Conservation (phyloP, 1,140 invertebrate species). For the Drosophila pachea region DNA sequence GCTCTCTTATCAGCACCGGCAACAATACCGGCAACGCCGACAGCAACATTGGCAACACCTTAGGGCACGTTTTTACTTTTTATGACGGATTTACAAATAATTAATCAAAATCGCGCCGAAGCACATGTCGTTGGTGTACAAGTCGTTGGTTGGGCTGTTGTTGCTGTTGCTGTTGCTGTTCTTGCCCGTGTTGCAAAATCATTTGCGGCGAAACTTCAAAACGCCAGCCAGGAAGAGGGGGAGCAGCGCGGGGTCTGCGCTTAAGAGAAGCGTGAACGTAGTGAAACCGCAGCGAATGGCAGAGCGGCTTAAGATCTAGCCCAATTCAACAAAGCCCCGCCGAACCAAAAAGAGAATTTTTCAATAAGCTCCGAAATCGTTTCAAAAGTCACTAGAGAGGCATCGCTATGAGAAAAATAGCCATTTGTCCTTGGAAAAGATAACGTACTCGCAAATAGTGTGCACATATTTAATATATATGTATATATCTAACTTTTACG, state of each 20-base stretch:
- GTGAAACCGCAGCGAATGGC: slow-evolving; percentile 18
- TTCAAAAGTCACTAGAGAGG: too few species aligned
- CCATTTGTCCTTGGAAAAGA: too few species aligned
- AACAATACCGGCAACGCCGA: slow-evolving; percentile 24
- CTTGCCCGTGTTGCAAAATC: slow-evolving; percentile 53
- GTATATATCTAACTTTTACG: background rate
- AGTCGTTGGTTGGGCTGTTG: too few species aligned
- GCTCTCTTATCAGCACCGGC: slow-evolving; percentile 8
- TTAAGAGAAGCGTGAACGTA: too few species aligned
- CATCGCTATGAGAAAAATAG: too few species aligned
- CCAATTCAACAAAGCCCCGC: too few species aligned
- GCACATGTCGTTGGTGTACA: slow-evolving; percentile 25
- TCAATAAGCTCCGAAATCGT: too few species aligned
- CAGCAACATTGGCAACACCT: slow-evolving; percentile 12
- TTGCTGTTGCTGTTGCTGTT: slow-evolving; percentile 22
- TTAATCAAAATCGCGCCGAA: slow-evolving; percentile 69
- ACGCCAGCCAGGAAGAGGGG: slow-evolving; percentile 17
- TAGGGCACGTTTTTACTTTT: slow-evolving; percentile 67
- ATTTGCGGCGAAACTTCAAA: slow-evolving; percentile 72
- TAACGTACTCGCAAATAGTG: too few species aligned
- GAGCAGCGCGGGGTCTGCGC: slow-evolving; percentile 21
- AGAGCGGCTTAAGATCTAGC: too few species aligned
- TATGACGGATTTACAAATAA: slow-evolving; percentile 71
- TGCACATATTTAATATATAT: background rate
- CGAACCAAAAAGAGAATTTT: too few species aligned